Percentiles rank a stretch among this genome's conserved stretches.
These are phyloP conservation scores for Popillia japonica DNA, from an alignment of 1,140 invertebrate species.

Conservation along the genomic window DNA sequence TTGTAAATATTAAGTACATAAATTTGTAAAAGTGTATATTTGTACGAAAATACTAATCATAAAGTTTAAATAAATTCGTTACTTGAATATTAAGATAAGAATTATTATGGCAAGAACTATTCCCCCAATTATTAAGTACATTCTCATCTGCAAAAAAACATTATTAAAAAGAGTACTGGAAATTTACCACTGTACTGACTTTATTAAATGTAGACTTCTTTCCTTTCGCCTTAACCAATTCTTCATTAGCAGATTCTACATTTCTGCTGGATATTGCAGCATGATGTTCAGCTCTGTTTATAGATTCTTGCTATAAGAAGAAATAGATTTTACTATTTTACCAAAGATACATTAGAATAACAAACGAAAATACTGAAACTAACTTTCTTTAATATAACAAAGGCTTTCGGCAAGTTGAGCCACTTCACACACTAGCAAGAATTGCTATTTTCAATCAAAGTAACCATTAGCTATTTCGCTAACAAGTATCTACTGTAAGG, in stretches of 20 bases:
- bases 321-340: too few species aligned
- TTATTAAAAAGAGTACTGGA: neutral
- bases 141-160: slow-evolving; percentile 30
- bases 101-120: slow-evolving; percentile 32
- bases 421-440: too few species aligned
- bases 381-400: too few species aligned
- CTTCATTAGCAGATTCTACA: slow-evolving; percentile 71
- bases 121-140: slow-evolving; percentile 25
- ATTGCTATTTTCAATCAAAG: too few species aligned
- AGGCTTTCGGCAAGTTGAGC: too few species aligned
- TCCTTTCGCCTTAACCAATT: slow-evolving; percentile 71
- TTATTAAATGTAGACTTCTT: slow-evolving; percentile 49
- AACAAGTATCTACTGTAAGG: too few species aligned
- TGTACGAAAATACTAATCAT: neutral
- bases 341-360: too few species aligned
- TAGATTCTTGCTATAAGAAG: slow-evolving; percentile 69
- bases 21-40: too few species aligned
- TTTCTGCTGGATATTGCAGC: slow-evolving; percentile 71
- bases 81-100: slow-evolving; percentile 36
- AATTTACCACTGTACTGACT: slow-evolving; percentile 42
- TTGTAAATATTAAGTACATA: too few species aligned
- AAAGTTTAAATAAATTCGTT: neutral
- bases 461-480: too few species aligned
- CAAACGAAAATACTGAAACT: too few species aligned
- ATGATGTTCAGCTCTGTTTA: slow-evolving; percentile 77